phyloP scores from a whole-genome alignment of 2,797 vertebrate species.

The Enteromius treurensis region DNA sequence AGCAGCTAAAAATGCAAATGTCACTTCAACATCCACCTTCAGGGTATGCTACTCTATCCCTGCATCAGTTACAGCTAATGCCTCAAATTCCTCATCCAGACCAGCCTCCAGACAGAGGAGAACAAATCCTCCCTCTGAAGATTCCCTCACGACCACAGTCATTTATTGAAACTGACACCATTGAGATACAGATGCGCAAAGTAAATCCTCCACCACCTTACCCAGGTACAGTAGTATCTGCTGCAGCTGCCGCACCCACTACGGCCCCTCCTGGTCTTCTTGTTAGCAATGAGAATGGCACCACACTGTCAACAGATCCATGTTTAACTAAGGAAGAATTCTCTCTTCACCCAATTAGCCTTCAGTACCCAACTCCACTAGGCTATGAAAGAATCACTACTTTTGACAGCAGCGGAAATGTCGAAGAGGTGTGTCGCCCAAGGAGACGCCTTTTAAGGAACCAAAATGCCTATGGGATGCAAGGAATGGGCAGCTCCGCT shows the following conservation, averaged over 20 bases:
- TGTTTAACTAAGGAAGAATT: slow-evolving; percentile 93
- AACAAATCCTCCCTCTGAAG: slow-evolving; percentile 84
- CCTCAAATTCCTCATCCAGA: slow-evolving; percentile 77
- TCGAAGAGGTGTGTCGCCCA: slow-evolving; percentile 97
- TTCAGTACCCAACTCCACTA: slow-evolving; percentile 89
- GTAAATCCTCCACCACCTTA: slow-evolving; percentile 87
- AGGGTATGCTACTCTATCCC: slow-evolving; percentile 76
- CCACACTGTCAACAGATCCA: slow-evolving; percentile 80
- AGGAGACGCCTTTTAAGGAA: slow-evolving; percentile 90
- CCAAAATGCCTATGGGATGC: slow-evolving; percentile 91
- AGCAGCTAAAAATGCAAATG: slow-evolving; percentile 82
- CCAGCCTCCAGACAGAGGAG: slow-evolving; percentile 72
- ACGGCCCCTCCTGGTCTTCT: slow-evolving; percentile 73
- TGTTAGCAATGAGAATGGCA: slow-evolving; percentile 77
- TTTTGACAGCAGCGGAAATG: slow-evolving; percentile 98
- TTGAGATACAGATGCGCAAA: slow-evolving; percentile 89
- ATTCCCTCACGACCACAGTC: slow-evolving; percentile 77
- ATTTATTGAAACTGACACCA: slow-evolving; percentile 81
- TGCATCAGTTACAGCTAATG: slow-evolving; percentile 80
- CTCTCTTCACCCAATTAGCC: slow-evolving; percentile 81
- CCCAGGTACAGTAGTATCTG: slow-evolving; percentile 79
- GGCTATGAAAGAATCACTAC: slow-evolving; percentile 98
- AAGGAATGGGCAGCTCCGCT: slow-evolving; percentile 91
- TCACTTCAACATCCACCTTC: slow-evolving; percentile 77
- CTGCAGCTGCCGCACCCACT: slow-evolving; percentile 71